Conservation (phyloP, 2,797 vertebrate species). For the Sphenodon punctatus region DNA sequence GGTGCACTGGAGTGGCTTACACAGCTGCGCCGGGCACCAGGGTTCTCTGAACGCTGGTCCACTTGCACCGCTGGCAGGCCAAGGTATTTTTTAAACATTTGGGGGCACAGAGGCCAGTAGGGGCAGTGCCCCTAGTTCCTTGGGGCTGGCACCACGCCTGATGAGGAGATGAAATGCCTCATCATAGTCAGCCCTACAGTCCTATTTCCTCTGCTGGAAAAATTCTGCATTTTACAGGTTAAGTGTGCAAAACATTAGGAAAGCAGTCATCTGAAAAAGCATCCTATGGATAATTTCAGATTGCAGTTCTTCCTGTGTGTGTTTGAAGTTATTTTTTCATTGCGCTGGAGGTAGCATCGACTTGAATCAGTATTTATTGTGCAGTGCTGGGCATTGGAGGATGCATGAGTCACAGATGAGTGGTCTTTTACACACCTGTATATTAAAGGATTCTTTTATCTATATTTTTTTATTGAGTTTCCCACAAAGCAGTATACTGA, state of each 20-base stretch:
- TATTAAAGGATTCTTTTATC: constrained; percentile 25
- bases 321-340: not conserved
- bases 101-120: too few relatives aligned
- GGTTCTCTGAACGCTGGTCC: too few relatives aligned
- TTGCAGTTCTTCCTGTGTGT: not conserved
- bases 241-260: not conserved
- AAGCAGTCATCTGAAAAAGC: not conserved
- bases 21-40: too few relatives aligned
- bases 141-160: too few relatives aligned
- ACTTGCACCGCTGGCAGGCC: too few relatives aligned
- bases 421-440: not conserved
- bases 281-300: not conserved
- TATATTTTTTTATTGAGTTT: constrained; percentile 7
- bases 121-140: too few relatives aligned
- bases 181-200: not conserved
- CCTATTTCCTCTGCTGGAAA: not conserved
- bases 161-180: not conserved
- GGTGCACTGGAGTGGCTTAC: too few relatives aligned
- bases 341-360: not conserved
- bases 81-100: too few relatives aligned
- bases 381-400: not conserved
- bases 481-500: not conserved
- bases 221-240: not conserved
- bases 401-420: not conserved
- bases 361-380: not conserved